Evolutionary conservation across 64 coral and sea anemone genomes (phyloP).

Genomic region (Cladopsammia gracilis): DNA sequence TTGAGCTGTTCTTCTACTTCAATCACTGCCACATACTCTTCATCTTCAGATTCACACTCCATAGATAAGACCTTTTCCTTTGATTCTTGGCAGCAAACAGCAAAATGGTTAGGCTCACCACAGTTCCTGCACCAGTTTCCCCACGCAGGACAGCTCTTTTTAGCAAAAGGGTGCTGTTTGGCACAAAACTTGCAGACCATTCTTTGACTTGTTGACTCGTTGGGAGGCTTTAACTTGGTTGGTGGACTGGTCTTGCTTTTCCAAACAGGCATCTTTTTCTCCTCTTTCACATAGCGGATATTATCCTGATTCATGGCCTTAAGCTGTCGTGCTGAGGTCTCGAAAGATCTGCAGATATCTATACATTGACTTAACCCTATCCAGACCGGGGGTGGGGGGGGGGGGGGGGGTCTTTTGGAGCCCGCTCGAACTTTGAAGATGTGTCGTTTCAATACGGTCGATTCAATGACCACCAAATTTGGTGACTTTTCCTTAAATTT

Average conservation of each 20-base stretch:
- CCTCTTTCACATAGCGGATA: conserved; percentile 17
- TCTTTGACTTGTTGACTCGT: neutral
- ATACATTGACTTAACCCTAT: no score
- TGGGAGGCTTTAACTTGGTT: neutral
- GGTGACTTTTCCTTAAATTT: no score
- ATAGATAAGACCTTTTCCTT: no score
- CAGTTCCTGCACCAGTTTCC: neutral
- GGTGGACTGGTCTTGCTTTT: neutral
- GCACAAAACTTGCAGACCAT: conserved; percentile 18
- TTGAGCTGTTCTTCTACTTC: no score
- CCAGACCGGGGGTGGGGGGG: no score
- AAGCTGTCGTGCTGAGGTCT: conserved; percentile 20
- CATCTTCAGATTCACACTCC: no score
- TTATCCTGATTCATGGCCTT: conserved; percentile 25
- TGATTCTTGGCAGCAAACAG: neutral
- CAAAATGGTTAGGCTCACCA: neutral
- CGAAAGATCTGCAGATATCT: conserved; percentile 23
- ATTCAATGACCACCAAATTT: no score
- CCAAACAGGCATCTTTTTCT: neutral
- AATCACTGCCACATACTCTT: no score
- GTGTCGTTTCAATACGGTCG: no score
- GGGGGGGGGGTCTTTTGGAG: no score
- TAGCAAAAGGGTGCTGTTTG: neutral
- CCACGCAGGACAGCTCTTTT: conserved; percentile 22
- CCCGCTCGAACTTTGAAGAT: no score